Percentiles rank a stretch among this genome's conserved stretches.
Evolutionary conservation across 1,140 invertebrate genomes (phyloP).

Genomic region (Procambarus clarkii): DNA sequence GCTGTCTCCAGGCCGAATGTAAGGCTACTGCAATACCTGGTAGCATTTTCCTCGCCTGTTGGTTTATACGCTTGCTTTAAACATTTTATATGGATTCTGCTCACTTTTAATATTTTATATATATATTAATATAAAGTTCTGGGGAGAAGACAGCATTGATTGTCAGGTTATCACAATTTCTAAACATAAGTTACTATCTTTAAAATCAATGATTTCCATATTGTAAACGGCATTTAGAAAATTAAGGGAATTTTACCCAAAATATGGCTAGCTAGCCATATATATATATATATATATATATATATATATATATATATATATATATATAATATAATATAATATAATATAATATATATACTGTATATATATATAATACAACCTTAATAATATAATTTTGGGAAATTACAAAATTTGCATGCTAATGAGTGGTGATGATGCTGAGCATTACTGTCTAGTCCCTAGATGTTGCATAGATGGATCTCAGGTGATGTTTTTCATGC

Average conservation of each 20-base stretch:
- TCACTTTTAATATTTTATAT: background rate
- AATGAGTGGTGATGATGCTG: background rate
- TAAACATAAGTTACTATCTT: background rate
- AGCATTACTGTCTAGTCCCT: background rate
- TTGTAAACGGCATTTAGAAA: no score
- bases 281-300: no score
- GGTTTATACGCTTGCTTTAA: slow-evolving; percentile 53
- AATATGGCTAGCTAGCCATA: no score
- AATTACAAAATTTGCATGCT: no score
- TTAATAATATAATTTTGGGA: no score
- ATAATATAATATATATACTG: no score
- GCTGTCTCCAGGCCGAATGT: slow-evolving; percentile 68
- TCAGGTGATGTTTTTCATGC: background rate
- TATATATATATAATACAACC: no score
- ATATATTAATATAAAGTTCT: background rate
- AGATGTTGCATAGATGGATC: background rate
- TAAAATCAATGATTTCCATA: no score
- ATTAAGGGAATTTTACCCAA: no score
- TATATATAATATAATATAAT: no score
- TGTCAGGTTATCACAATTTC: background rate
- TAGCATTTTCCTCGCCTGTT: slow-evolving; percentile 31
- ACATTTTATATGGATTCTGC: slow-evolving; percentile 7
- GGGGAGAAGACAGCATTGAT: background rate
- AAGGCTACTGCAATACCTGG: slow-evolving; percentile 50
- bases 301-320: no score